Percentiles rank a stretch among this genome's conserved stretches.
Evolutionary conservation across 2,888 invertebrate species (phyloP).

Genomic region (Erebia aethiops): DNA sequence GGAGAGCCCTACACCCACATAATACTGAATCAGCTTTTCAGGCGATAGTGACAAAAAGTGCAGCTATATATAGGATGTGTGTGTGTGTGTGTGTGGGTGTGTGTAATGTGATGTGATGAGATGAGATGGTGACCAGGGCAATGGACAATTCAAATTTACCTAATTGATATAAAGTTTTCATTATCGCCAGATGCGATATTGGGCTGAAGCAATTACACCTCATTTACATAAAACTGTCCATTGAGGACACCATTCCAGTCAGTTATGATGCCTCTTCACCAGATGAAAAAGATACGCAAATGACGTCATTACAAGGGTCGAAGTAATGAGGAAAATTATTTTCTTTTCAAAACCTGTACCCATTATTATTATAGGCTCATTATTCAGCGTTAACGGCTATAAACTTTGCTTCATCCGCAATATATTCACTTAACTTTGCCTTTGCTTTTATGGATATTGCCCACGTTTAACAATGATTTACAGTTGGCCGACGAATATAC

Average conservation of each 20-base stretch:
- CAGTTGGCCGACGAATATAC: background rate
- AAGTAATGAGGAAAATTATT: slow-evolving; percentile 48
- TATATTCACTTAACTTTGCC: slow-evolving; percentile 10
- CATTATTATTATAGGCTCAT: slow-evolving; percentile 19
- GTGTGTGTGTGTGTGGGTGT: too few relatives aligned
- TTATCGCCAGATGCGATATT: slow-evolving; percentile 3
- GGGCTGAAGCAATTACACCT: background rate
- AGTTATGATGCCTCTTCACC: slow-evolving; percentile 10
- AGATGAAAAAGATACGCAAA: slow-evolving; percentile 38
- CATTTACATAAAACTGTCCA: slow-evolving; percentile 18
- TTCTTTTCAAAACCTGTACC: slow-evolving; percentile 44
- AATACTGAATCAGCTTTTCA: too few relatives aligned
- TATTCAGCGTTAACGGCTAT: slow-evolving; percentile 16
- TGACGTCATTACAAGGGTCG: slow-evolving; percentile 50
- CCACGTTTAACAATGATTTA: background rate
- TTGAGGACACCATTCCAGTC: slow-evolving; percentile 10
- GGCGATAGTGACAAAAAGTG: too few relatives aligned
- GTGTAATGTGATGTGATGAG: too few relatives aligned
- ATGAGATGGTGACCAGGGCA: too few relatives aligned
- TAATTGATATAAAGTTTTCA: background rate
- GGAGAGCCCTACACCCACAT: too few relatives aligned
- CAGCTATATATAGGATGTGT: too few relatives aligned
- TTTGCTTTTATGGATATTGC: slow-evolving; percentile 13
- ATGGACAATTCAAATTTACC: too few relatives aligned
- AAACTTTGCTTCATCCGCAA: slow-evolving; percentile 9